These are phyloP conservation scores for Nymphalis polychloros DNA, from an alignment of 2,888 invertebrate species.

Conservation along the genomic window DNA sequence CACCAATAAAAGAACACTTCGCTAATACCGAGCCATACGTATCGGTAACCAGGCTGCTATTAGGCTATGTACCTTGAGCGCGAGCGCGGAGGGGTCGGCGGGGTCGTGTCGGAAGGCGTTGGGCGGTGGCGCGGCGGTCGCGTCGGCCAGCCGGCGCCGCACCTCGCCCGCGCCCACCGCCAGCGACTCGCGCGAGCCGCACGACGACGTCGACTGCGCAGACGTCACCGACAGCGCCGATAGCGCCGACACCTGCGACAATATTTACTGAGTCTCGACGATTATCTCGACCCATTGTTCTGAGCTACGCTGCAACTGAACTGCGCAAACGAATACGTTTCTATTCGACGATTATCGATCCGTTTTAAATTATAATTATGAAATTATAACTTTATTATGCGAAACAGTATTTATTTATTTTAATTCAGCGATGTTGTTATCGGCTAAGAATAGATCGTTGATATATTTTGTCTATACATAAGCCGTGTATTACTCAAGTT, in stretches of 20 bases:
- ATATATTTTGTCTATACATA: no score
- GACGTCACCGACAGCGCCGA: constrained; percentile 66
- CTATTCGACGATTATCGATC: no score
- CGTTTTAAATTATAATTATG: no score
- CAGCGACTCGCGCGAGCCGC: constrained; percentile 82
- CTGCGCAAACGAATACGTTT: no score
- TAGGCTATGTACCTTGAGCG: constrained; percentile 86
- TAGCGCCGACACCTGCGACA: constrained; percentile 39
- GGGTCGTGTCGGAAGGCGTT: constrained; percentile 95
- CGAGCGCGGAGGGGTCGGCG: constrained; percentile 98
- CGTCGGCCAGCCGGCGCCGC: constrained; percentile 90
- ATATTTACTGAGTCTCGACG: background rate
- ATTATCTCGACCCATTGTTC: no score
- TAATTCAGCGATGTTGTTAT: background rate
- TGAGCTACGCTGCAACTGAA: no score
- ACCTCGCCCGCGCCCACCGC: constrained; percentile 93
- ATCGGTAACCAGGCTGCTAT: no score
- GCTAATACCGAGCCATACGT: no score
- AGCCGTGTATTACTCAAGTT: no score
- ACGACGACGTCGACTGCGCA: constrained; percentile 65
- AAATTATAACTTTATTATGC: no score
- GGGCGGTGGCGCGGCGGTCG: constrained; percentile 78
- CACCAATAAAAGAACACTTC: no score
- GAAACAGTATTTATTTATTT: background rate
- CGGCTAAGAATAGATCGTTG: no score